Conservation (phyloP, 2,888 invertebrate genomes). For the Anarsia innoxiella region DNA sequence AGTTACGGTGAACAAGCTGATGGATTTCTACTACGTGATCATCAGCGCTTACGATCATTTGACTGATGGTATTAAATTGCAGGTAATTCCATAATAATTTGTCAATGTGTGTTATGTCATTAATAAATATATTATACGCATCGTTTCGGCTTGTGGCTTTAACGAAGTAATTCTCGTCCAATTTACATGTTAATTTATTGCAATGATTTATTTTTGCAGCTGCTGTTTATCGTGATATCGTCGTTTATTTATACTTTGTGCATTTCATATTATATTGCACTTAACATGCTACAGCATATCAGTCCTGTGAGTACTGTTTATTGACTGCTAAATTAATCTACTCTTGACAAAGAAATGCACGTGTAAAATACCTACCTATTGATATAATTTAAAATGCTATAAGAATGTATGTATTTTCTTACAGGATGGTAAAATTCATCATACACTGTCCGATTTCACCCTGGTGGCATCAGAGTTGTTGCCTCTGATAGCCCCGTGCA, state of each 20-base stretch:
- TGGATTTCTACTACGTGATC: constrained; percentile 18
- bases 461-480: constrained; percentile 28
- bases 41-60: constrained; percentile 19
- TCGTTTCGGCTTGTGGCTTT: background rate
- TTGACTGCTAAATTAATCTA: too few species aligned
- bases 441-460: constrained; percentile 20
- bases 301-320: too few species aligned
- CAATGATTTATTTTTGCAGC: background rate
- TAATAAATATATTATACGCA: background rate
- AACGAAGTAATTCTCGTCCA: background rate
- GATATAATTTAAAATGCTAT: too few species aligned
- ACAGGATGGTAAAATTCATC: too few species aligned
- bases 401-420: too few species aligned
- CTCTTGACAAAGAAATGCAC: too few species aligned
- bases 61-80: constrained; percentile 22
- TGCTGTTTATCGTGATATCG: constrained; percentile 1
- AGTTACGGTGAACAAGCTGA: background rate
- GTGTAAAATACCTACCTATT: too few species aligned
- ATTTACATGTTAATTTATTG: background rate
- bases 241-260: constrained; percentile 1
- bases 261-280: background rate
- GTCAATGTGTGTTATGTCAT: background rate
- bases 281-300: too few species aligned
- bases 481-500: constrained; percentile 42
- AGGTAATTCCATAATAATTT: constrained; percentile 14